Evolutionary conservation across 2,113 vertebrate genomes (phyloP).

Genomic region (Lagopus leucura): DNA sequence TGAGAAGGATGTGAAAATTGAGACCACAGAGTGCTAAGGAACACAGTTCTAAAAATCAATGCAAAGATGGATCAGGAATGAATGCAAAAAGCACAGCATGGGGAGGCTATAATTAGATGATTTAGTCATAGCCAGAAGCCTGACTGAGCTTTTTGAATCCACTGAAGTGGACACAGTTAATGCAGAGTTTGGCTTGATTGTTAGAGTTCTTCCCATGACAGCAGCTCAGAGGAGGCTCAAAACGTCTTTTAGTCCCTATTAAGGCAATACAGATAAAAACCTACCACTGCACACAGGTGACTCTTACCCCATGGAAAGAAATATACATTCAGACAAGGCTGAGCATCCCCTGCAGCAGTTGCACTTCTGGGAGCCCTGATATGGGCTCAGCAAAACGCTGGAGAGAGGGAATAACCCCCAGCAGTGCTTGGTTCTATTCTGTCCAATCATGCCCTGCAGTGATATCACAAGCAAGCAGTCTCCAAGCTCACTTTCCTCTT

Average conservation of each 20-base stretch:
- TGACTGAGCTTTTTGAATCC: conserved; percentile 63
- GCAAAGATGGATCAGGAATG: conserved; percentile 44
- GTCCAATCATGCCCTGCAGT: background rate
- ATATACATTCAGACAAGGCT: background rate
- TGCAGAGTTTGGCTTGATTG: conserved; percentile 2
- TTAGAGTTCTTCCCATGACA: background rate
- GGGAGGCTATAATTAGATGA: conserved; percentile 68
- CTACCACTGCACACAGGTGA: background rate
- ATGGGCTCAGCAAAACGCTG: background rate
- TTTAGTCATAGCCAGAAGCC: conserved; percentile 65
- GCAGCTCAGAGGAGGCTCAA: background rate
- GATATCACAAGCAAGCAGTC: background rate
- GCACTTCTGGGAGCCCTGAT: background rate
- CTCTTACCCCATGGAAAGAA: background rate
- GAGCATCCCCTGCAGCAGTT: background rate
- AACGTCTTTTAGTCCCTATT: background rate
- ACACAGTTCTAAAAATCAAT: conserved; percentile 63
- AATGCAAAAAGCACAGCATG: conserved; percentile 58
- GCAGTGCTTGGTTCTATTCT: background rate
- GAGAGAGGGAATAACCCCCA: background rate
- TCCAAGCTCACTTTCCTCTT: background rate
- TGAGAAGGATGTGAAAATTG: conserved; percentile 43
- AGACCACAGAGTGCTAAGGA: conserved; percentile 31
- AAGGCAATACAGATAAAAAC: background rate
- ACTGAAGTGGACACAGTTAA: conserved; percentile 61